Evolutionary conservation across 2,888 invertebrate species (phyloP), one percentile per base, ranked within the genome.

Genomic region (Hylaea fasciaria): DNA sequence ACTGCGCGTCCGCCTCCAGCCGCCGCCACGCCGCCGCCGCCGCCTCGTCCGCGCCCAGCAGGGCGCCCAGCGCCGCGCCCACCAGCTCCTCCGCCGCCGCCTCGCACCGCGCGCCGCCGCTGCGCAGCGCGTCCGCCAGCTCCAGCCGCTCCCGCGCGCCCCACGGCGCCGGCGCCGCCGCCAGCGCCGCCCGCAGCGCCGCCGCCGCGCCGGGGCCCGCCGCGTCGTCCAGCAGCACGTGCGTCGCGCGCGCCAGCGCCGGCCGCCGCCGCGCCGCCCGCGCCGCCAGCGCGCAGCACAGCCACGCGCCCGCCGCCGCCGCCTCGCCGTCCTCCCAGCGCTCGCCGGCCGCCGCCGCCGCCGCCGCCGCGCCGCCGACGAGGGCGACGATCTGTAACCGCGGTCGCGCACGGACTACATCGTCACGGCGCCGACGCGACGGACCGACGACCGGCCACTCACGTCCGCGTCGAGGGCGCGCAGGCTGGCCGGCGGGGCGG

Each of bases 101-200:
- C 13, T 9, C 40, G 69, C 1, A 45, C 61, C 22, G 13, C 62
- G 46, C 43, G 29, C 63, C 47, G 48, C 66, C 58, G 58, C 69
- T 39, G 62, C 75, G 66, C 66, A 73, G 62, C 57, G 64, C 66
- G 65, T 71, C 71, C 55, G 65, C 28, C 58, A 74, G 65, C 50
- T 49, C 62, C 59, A 61, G 29, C 14, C 65, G 53, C 48, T 65
- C 60, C 47, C 54, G 62, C 13, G 64, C 14, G 28, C 14, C 55
- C 16, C 47, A 57, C 45, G 40, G 39, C 54, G 41, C 68, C 52
- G 22, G 44, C 69, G 46, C 47, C 53, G 39, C 16, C 35, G 2
- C 8, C 59, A 70, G 63, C 57, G 68, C 62, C 13, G 55, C 68
- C 54, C 22, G 57, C 51, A 62, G 16, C 46, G 44, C 44, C 51